Base-by-base conservation (phyloP, 2,797 vertebrate species). In the Bucorvus abyssinicus region DNA sequence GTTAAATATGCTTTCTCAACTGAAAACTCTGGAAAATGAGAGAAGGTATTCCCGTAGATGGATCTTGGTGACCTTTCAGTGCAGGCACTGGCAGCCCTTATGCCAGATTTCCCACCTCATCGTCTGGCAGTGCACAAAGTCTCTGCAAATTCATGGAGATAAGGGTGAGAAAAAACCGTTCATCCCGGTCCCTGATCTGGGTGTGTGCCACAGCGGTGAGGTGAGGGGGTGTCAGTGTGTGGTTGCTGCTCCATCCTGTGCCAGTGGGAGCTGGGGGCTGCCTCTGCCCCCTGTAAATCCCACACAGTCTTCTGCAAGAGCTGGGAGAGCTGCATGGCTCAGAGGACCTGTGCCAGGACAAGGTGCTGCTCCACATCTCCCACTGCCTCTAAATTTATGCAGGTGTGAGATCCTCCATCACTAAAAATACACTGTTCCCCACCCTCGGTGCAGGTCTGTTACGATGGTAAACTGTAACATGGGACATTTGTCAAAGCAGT, bases 171-270 rank as follows among this genome's bases (percentile, higher is more conserved):
- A 6, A 13, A 10, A 27, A 67, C 8, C 6, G 3, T 19, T 73
- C 20, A 55, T 57, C 68, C 17, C 0, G 0, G 7, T 38, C 75
- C 82, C 71, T 0, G 7, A 2, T 4, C n/a, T 4, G 59, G 42
- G 3, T 1, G 20, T 50, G 78, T 3, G 1, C 40, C 0, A 3
- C 17, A 12, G 59, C 0, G 1, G 14, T 0, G 1, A 56, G 42
- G 40, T 3, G 4, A 7, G 23, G 9, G 60, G 30, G 20, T 29
- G 34, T 42, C 9, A 38, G 42, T 2, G 0, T 27, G 56, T 20
- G 56, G 65, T 5, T 60, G 36, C 55, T 45, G 61, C 67, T 59
- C 67, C 22, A 6, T 27, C 77, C 1, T 1, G 0, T 1, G 9
- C 65, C 1, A 2, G 18, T 7, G 29, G 34, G 57, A 71, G 22